Base-by-base conservation (phyloP, 2,888 invertebrate species). In the Drosophila mercatorum region DNA sequence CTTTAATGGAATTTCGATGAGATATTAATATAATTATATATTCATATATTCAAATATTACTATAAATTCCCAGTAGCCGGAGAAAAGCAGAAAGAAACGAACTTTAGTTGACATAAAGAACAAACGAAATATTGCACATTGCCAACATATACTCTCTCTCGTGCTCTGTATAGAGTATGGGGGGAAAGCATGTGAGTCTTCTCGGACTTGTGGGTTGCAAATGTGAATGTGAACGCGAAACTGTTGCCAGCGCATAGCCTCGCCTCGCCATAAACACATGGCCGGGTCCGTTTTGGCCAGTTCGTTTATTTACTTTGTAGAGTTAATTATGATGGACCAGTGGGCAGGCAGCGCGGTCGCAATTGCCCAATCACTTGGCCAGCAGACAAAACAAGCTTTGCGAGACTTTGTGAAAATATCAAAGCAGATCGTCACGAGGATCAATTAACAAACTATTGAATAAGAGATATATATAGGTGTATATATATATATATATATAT, bases 291-390 rank as follows among this genome's bases (percentile, higher is more conserved):
- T 83, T 83, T 86, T 72, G 81, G 72, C 57, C 82, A 79, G 67
- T 80, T 72, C 78, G 86, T 88, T 83, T 83, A 83, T 83, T 83
- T 83, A 83, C 84, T 87, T 87, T 87, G 88, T 87, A 80, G 78
- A 84, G 89, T 89, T 89, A 81, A 85, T 85, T 89, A 87, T 87
- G 78, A 85, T 83, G 74, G 70, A 88, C 75, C 87, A 53, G 69
- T 86, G 87, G 81, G 67, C 78, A 61, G 55, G 67, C 78, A 61
- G 55, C 58, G 58, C 58, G 58, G 77, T 65, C 64, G 52, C 66
- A 66, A 66, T 66, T 46, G 17, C 46, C 36, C 28, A 65, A 66
- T 65, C 28, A 64, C 5, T 51, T 43, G 65, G 49, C 43, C 34
- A 51, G 31, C 41, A 65, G 34, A 26, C 22, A 57, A 57, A 34